Evolutionary conservation across 2,113 vertebrate genomes (phyloP).

Genomic region (Podilymbus podiceps): DNA sequence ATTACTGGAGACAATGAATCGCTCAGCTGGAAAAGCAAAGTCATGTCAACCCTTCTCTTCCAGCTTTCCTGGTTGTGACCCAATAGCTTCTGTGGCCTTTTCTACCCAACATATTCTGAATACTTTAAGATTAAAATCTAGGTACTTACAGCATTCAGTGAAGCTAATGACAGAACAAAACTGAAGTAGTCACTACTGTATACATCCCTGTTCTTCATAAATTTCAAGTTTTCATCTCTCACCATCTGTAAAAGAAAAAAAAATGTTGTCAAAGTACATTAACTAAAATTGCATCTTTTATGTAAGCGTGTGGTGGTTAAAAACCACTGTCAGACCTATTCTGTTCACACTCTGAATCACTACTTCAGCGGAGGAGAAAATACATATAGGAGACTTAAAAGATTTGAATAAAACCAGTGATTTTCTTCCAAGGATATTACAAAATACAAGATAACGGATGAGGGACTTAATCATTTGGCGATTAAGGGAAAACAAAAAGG

Average conservation of each 20-base stretch:
- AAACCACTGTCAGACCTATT: background rate
- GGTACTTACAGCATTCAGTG: slow-evolving; percentile 90
- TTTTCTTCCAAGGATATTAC: background rate
- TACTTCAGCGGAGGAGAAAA: background rate
- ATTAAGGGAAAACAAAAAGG: background rate
- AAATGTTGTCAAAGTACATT: background rate
- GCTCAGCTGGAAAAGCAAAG: background rate
- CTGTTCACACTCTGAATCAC: background rate
- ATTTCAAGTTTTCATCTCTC: slow-evolving; percentile 97
- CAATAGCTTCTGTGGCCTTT: background rate
- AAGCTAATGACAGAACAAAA: slow-evolving; percentile 94
- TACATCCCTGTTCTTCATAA: slow-evolving; percentile 98
- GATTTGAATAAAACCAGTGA: background rate
- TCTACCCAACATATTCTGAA: background rate
- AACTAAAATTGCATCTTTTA: background rate
- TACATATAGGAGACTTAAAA: background rate
- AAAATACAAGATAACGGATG: background rate
- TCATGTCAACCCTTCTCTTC: background rate
- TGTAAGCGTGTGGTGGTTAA: background rate
- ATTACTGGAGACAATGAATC: background rate
- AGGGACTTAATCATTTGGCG: background rate
- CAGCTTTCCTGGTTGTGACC: background rate
- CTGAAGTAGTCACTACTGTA: slow-evolving; percentile 99
- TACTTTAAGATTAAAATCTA: background rate
- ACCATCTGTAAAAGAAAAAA: slow-evolving; percentile 83